Conservation (phyloP, 2,797 vertebrate genomes). For the Acanthurus leucopareius region DNA sequence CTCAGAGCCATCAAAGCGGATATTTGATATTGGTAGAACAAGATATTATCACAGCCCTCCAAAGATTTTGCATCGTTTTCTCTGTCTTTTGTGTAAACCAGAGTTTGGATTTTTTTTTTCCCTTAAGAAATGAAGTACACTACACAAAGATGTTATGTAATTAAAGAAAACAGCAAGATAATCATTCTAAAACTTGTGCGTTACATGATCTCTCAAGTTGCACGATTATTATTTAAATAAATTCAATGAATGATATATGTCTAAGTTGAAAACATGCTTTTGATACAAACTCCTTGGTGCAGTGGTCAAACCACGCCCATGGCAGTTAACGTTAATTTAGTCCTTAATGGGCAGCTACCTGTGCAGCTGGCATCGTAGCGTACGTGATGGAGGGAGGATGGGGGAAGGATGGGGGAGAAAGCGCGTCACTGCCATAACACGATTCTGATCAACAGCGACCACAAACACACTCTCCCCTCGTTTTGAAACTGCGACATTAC, state of each 20-base stretch:
- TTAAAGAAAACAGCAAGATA: background rate
- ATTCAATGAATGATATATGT: background rate
- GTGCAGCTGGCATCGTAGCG: slow-evolving; percentile 63
- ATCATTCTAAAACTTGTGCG: background rate
- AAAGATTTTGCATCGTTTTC: slow-evolving; percentile 20
- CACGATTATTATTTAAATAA: background rate
- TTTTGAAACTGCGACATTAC: slow-evolving; percentile 79
- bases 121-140: background rate
- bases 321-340: slow-evolving; percentile 15
- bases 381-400: slow-evolving; percentile 59
- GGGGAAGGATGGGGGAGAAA: slow-evolving; percentile 11
- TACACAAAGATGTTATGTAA: background rate
- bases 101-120: slow-evolving; percentile 5
- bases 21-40: slow-evolving; percentile 68
- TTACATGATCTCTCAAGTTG: background rate
- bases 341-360: slow-evolving; percentile 59
- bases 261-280: background rate
- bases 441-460: slow-evolving; percentile 53
- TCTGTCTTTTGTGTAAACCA: slow-evolving; percentile 11
- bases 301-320: slow-evolving; percentile 55
- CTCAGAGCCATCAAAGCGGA: slow-evolving; percentile 62
- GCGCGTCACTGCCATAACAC: slow-evolving; percentile 54
- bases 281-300: background rate
- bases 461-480: slow-evolving; percentile 43
- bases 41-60: slow-evolving; percentile 56